A percentile compares a stretch with the other conserved stretches of the same genome.
Evolutionary conservation across 2,888 invertebrate genomes (phyloP).

Genomic region (Trileptium ribeirensis): DNA sequence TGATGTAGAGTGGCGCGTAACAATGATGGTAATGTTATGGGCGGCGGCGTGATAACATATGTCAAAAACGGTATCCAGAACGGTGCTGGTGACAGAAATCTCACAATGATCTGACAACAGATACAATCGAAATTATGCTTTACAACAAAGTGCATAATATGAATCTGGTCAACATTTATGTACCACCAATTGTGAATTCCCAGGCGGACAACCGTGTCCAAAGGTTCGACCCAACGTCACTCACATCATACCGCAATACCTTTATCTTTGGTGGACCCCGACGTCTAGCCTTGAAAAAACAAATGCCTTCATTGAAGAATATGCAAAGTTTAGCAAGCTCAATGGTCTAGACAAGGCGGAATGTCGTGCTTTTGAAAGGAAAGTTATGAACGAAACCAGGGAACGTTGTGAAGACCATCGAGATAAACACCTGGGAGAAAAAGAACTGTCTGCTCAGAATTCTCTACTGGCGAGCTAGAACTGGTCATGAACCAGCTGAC

Average conservation of each 20-base stretch:
- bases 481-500: not conserved
- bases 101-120: not conserved
- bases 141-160: not conserved
- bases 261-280: not conserved
- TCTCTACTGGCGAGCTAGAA: not conserved
- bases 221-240: not conserved
- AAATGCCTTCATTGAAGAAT: not conserved
- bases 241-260: not conserved
- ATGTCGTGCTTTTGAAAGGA: not conserved
- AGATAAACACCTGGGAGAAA: not conserved
- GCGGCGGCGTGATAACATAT: slow-evolving; percentile 1
- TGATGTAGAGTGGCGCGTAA: not conserved
- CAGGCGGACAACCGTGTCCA: not conserved
- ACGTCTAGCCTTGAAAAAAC: not conserved
- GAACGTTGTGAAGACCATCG: not conserved
- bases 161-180: slow-evolving; percentile 5
- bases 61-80: not conserved
- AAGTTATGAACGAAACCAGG: not conserved
- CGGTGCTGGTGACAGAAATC: not conserved
- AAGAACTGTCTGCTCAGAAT: not conserved
- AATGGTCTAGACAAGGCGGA: not conserved
- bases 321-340: not conserved
- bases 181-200: not conserved
- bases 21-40: not conserved
- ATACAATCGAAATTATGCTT: not conserved